Conservation (phyloP, 2,888 invertebrate genomes). For the Amblyjoppa fuscipennis region DNA sequence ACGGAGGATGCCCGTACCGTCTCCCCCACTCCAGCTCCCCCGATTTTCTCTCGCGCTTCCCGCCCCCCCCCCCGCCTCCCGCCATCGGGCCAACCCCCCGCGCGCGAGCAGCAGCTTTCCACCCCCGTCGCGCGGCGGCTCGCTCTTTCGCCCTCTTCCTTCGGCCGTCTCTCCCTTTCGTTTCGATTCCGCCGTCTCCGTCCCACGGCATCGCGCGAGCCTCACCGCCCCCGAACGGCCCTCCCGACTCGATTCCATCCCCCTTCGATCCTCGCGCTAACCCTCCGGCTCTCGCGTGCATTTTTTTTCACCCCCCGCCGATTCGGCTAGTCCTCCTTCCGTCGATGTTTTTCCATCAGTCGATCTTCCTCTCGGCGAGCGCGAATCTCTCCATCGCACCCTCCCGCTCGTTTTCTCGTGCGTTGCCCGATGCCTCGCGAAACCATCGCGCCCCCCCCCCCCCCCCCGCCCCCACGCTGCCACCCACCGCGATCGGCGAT, state of each 20-base stretch:
- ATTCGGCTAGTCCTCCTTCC: constrained; percentile 26
- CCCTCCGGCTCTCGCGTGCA: constrained; percentile 18
- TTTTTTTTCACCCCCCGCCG: constrained; percentile 9
- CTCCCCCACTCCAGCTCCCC: constrained; percentile 73
- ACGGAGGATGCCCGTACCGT: constrained; percentile 77
- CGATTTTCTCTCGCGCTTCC: constrained; percentile 68
- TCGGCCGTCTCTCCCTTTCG: constrained; percentile 37
- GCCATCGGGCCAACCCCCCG: constrained; percentile 58
- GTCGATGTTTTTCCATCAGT: constrained; percentile 32
- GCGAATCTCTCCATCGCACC: constrained; percentile 32
- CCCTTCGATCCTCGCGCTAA: neutral
- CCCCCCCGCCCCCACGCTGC: constrained; percentile 4
- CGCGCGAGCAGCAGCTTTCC: constrained; percentile 71
- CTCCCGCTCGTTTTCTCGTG: constrained; percentile 39
- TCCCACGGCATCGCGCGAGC: constrained; percentile 15
- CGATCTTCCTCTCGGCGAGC: constrained; percentile 29
- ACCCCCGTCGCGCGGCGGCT: constrained; percentile 69
- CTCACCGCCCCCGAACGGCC: neutral
- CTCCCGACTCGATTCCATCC: constrained; percentile 1
- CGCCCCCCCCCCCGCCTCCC: constrained; percentile 51
- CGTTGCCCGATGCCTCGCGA: constrained; percentile 7
- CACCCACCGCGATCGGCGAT: neutral
- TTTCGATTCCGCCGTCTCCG: constrained; percentile 39
- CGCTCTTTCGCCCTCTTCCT: constrained; percentile 45
- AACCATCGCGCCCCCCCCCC: neutral